Evolutionary conservation across 1,140 invertebrate genomes (phyloP), one percentile per base, ranked within the genome.

Genomic region (Drosophila pallidifrons): DNA sequence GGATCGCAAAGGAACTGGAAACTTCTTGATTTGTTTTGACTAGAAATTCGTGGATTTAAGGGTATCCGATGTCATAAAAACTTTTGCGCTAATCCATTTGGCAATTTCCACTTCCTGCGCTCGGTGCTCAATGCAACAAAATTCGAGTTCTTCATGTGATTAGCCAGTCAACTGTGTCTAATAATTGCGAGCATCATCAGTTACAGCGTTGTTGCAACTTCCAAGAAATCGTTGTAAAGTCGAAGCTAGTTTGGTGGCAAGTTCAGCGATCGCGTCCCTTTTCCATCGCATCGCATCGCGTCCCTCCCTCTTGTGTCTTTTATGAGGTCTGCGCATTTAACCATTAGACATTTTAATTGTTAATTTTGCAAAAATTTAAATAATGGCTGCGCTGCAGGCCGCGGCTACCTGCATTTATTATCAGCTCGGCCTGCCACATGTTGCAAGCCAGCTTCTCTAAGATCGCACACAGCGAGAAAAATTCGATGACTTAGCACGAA

Each of bases 291-390:
- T 41, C 11, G 32, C 32, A 7, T 35, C 32, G 0, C 32, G 41
- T 41, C 38, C 3, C 41, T 13, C 5, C 7, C 7, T 41, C 7
- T 3, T 41, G 38, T 41, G 38, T 7, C 38, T 43, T 43, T 43
- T 43, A 43, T 28, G 20, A 54, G 45, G 51, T 7, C 35, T 20
- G 16, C 72, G 61, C 74, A 60, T 82, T 88, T 74, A 49, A 76
- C 83, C 83, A 87, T 87, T 87, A 87, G 83, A 87, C 83, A 88
- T 87, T 87, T 87, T 87, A 87, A 87, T 87, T 87, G 83, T 87
- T 87, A 87, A 87, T 87, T 87, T 87, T 87, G 74, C 59, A 66
- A 87, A 87, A 79, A 87, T 87, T 87, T 87, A 87, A 87, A 87
- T 87, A 87, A 87, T 87, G 80, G 83, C 70, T 75, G 65, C 75